phyloP scores from a whole-genome alignment of 2,888 invertebrate genomes.

The Poecilus cupreus region DNA sequence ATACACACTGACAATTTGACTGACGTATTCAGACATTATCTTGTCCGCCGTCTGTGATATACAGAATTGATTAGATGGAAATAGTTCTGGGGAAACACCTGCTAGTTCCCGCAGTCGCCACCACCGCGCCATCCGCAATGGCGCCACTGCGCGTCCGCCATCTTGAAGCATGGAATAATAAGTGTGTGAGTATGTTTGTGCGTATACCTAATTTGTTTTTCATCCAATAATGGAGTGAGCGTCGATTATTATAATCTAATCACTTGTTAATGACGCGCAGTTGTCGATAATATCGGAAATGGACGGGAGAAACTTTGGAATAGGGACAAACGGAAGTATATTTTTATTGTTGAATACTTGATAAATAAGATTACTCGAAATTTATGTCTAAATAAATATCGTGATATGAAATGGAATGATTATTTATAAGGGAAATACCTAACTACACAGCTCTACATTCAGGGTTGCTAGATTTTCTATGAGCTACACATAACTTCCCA shows the following conservation, averaged over 20 bases:
- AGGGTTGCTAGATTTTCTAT: no score
- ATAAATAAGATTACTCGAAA: not conserved
- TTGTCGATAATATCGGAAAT: not conserved
- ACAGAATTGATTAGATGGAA: slow-evolving; percentile 57
- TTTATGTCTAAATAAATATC: not conserved
- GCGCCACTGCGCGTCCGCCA: not conserved
- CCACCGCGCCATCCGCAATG: not conserved
- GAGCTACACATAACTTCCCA: no score
- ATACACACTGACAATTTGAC: slow-evolving; percentile 38
- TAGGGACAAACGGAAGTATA: not conserved
- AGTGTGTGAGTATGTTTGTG: not conserved
- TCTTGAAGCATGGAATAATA: not conserved
- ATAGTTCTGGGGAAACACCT: slow-evolving; percentile 50
- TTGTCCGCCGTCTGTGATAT: slow-evolving; percentile 51
- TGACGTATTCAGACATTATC: slow-evolving; percentile 53
- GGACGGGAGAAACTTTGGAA: not conserved
- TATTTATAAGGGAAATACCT: no score
- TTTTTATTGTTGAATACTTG: not conserved
- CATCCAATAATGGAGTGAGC: not conserved
- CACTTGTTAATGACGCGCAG: not conserved
- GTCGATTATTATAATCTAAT: not conserved
- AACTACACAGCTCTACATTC: no score
- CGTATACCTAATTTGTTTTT: not conserved
- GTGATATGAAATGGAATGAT: no score
- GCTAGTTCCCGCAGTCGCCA: slow-evolving; percentile 44